phyloP scores from a whole-genome alignment of 2,888 invertebrate genomes.

The Zeuzera pyrina region DNA sequence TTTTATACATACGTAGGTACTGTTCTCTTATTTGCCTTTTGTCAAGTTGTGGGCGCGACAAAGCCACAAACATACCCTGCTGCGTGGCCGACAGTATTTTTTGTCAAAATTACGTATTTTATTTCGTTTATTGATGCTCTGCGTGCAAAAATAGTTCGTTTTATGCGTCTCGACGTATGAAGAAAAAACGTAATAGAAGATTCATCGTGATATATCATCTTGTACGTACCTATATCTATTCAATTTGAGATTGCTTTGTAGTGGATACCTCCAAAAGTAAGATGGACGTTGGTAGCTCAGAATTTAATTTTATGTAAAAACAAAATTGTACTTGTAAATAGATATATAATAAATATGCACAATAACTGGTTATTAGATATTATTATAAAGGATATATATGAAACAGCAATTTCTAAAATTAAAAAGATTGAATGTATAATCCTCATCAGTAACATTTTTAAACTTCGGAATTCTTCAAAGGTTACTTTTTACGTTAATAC shows the following conservation, averaged over 20 bases:
- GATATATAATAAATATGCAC: too few species aligned
- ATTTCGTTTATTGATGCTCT: conserved; percentile 58
- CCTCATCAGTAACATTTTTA: too few species aligned
- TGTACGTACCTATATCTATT: conserved; percentile 43
- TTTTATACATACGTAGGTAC: conserved; percentile 41
- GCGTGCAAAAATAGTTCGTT: conserved; percentile 39
- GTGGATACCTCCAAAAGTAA: too few species aligned
- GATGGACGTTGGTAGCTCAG: too few species aligned
- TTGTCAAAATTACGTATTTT: conserved; percentile 60
- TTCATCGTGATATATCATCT: conserved; percentile 58
- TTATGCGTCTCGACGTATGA: conserved; percentile 21
- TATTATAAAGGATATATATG: too few species aligned
- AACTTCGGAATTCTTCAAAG: too few species aligned
- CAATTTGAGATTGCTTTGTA: conserved; percentile 41
- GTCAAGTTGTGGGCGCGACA: conserved; percentile 69
- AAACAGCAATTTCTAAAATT: too few species aligned
- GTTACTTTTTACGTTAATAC: too few species aligned
- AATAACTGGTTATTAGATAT: too few species aligned
- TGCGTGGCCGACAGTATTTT: conserved; percentile 58
- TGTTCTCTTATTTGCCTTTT: conserved; percentile 72
- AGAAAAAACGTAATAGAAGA: conserved; percentile 56
- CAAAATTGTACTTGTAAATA: too few species aligned
- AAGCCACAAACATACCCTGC: conserved; percentile 68
- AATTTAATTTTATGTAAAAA: too few species aligned
- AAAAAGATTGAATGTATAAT: too few species aligned